A percentile compares a stretch with the other conserved stretches of the same genome.
These are phyloP conservation scores for Patella pellucida DNA, from an alignment of 2,888 invertebrate species.

Conservation along the genomic window DNA sequence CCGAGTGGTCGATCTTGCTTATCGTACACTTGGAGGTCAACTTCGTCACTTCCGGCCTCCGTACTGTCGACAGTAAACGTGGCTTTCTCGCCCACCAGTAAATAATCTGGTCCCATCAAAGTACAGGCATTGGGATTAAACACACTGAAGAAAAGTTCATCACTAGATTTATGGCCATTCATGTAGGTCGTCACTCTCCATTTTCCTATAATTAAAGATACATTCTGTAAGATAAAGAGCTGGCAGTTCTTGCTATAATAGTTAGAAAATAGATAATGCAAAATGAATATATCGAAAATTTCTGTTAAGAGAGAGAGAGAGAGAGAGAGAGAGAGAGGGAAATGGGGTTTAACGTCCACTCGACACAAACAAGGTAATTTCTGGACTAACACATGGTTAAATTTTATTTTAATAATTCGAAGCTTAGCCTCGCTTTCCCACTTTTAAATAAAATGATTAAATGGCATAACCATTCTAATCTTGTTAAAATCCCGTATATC, in stretches of 20 bases:
- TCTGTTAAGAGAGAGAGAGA: too few relatives aligned
- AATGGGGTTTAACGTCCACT: too few relatives aligned
- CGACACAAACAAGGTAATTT: too few relatives aligned
- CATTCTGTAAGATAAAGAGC: not conserved
- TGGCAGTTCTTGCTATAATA: not conserved
- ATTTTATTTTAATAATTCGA: too few relatives aligned
- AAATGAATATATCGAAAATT: too few relatives aligned
- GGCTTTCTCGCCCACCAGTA: slow-evolving; percentile 71
- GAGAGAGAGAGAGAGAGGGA: too few relatives aligned
- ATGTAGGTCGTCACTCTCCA: slow-evolving; percentile 65
- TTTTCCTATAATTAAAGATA: slow-evolving; percentile 39
- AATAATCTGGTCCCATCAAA: slow-evolving; percentile 70
- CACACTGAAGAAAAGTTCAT: slow-evolving; percentile 80
- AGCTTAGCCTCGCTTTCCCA: too few relatives aligned
- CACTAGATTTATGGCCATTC: slow-evolving; percentile 81
- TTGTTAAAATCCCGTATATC: too few relatives aligned
- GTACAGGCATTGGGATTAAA: slow-evolving; percentile 72
- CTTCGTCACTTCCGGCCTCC: not conserved
- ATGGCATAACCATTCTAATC: too few relatives aligned
- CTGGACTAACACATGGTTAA: too few relatives aligned
- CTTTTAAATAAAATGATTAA: too few relatives aligned
- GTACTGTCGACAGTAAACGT: slow-evolving; percentile 68
- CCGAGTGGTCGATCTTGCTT: not conserved
- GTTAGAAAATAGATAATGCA: too few relatives aligned
- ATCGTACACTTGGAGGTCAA: not conserved